These are phyloP conservation scores for Elegia similella DNA, from an alignment of 2,888 invertebrate species.

Conservation along the genomic window DNA sequence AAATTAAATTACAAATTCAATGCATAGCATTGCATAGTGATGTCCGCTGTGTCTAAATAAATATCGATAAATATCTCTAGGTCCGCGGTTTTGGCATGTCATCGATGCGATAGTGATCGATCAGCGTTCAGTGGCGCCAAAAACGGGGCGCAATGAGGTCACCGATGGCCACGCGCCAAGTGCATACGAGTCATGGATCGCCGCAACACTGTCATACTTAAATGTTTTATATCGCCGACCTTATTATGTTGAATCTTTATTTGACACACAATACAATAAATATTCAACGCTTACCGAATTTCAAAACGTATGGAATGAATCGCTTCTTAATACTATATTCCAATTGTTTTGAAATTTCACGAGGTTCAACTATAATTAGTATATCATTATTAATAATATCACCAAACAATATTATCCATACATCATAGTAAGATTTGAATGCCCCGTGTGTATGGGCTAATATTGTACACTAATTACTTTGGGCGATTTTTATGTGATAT, in stretches of 20 bases:
- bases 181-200: conserved; percentile 43
- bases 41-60: conserved; percentile 41
- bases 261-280: not conserved
- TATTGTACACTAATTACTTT: too few species aligned
- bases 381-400: too few species aligned
- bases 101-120: conserved; percentile 65
- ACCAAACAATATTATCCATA: too few species aligned
- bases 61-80: conserved; percentile 52
- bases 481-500: too few species aligned
- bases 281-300: not conserved
- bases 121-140: conserved; percentile 71
- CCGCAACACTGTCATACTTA: conserved; percentile 22
- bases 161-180: conserved; percentile 70
- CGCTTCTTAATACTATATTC: not conserved
- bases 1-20: conserved; percentile 24
- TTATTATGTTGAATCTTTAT: not conserved
- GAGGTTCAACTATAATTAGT: too few species aligned
- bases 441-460: too few species aligned
- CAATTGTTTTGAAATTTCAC: too few species aligned
- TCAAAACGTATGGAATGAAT: not conserved
- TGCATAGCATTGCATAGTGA: conserved; percentile 37
- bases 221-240: conserved; percentile 6
- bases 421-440: too few species aligned
- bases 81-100: conserved; percentile 62
- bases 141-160: conserved; percentile 72